phyloP scores from a whole-genome alignment of 2,113 vertebrate genomes.

The Charina bottae region DNA sequence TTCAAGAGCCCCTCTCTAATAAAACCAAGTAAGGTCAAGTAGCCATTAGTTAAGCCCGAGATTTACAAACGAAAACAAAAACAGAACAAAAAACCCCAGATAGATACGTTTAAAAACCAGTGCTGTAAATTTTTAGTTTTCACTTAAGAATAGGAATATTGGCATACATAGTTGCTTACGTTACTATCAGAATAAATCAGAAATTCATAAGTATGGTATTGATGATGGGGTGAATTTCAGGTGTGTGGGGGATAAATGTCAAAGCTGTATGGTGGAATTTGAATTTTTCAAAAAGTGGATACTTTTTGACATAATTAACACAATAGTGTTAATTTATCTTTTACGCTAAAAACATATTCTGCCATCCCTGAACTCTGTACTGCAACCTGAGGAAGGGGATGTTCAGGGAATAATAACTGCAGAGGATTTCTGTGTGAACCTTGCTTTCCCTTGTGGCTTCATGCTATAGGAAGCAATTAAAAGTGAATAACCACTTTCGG shows the following conservation, averaged over 20 bases:
- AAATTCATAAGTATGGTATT: not conserved
- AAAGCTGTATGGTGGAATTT: not conserved
- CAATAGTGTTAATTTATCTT: not conserved
- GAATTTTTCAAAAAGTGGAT: not conserved
- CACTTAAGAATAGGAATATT: not conserved
- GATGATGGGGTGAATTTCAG: not conserved
- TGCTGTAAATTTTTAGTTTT: not conserved
- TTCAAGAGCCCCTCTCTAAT: not conserved
- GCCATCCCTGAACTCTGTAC: not conserved
- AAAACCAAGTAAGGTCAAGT: not conserved
- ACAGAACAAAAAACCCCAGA: not conserved
- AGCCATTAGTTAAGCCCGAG: not conserved
- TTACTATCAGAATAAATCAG: not conserved
- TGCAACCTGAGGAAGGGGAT: not conserved
- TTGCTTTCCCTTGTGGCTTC: conserved; percentile 7
- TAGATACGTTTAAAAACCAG: not conserved
- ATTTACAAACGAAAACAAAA: not conserved
- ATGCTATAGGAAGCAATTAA: conserved; percentile 25
- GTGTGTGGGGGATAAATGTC: not conserved
- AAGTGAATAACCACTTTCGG: conserved; percentile 7
- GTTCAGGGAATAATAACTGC: not conserved
- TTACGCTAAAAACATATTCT: not conserved
- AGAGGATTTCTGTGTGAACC: not conserved
- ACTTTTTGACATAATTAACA: not conserved
- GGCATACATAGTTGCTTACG: not conserved